These are phyloP conservation scores for Caradrina kadenii DNA, from an alignment of 2,888 invertebrate genomes.

Conservation along the genomic window DNA sequence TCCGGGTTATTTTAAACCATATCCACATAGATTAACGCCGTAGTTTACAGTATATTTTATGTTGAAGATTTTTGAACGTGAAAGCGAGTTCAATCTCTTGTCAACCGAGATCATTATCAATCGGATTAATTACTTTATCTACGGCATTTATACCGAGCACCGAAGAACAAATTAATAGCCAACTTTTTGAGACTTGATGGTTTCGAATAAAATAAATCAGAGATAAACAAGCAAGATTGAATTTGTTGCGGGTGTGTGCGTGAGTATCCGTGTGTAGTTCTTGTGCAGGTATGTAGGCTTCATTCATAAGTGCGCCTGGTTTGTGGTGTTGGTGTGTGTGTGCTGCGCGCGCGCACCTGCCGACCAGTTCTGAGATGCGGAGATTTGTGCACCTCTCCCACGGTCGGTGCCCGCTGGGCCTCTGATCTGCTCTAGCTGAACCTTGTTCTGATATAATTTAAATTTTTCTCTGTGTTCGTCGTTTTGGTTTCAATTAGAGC, in stretches of 20 bases:
- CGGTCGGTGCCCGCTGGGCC: constrained; percentile 88
- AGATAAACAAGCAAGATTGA: constrained; percentile 88
- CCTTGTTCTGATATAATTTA: constrained; percentile 85
- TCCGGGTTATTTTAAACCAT: constrained; percentile 46
- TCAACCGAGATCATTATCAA: constrained; percentile 81
- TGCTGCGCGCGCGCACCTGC: constrained; percentile 85
- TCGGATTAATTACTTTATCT: constrained; percentile 87
- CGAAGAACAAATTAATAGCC: constrained; percentile 87
- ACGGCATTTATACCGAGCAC: constrained; percentile 81
- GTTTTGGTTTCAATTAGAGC: constrained; percentile 64
- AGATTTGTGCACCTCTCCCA: constrained; percentile 90
- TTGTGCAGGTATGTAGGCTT: constrained; percentile 77
- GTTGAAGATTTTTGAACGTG: constrained; percentile 27
- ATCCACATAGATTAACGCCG: constrained; percentile 35
- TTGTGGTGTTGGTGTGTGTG: constrained; percentile 67
- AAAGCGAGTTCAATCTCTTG: constrained; percentile 63
- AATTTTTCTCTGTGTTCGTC: constrained; percentile 75
- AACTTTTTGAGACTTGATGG: constrained; percentile 85
- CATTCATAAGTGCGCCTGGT: constrained; percentile 88
- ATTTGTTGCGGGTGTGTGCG: constrained; percentile 69
- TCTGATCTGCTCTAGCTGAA: constrained; percentile 86
- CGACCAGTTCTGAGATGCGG: constrained; percentile 90
- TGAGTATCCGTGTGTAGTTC: constrained; percentile 62
- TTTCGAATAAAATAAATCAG: constrained; percentile 89
- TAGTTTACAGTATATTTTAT: constrained; percentile 41